Evolutionary conservation across 2,888 invertebrate genomes (phyloP), one percentile per base, ranked within the genome.

Genomic region (Drosophila flavopinicola): DNA sequence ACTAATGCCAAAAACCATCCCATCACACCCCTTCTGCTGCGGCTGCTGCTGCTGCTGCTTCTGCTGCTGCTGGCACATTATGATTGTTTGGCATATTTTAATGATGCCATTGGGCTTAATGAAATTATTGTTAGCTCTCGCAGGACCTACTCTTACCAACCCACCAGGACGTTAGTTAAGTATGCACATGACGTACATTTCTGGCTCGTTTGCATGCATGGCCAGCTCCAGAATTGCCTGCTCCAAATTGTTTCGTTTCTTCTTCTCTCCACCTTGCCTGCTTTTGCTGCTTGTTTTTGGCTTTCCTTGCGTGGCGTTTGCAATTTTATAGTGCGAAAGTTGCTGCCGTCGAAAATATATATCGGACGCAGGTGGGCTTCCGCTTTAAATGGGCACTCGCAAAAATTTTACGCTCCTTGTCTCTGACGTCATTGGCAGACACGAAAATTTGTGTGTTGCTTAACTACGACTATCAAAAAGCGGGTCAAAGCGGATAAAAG

Each of bases 61-160:
- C 6, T 42, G n/a, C n/a, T 23, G 45, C n/a, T n/a, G 25, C 38
- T 23, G 25, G 74, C 65, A 60, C 83, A 76, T 75, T 84, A 85
- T 83, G 85, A 79, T 85, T 84, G 80, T 84, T 79, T 66, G 78
- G 78, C 72, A 78, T 84, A 84, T 82, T 84, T 86, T 86, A 86
- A 84, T 86, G 82, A 82, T 84, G 82, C 84, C 85, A 80, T 86
- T 84, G 85, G 86, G 86, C 78, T 76, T 86, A 86, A 84, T 84
- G 84, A 86, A 84, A 84, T 84, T 84, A 84, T 86, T 76, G 84
- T 86, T 78, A 75, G 71, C 68, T 56, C 61, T 57, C 54, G 60
- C 41, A 23, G 20, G 9, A 10, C 17, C 13, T 15, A 25, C 35
- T 15, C 23, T 6, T 15, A 3, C 33, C 17, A 20, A 2, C 10